Evolutionary conservation across 2,113 vertebrate genomes (phyloP), one percentile per base, ranked within the genome.

Genomic region (Ibidorhyncha struthersii): DNA sequence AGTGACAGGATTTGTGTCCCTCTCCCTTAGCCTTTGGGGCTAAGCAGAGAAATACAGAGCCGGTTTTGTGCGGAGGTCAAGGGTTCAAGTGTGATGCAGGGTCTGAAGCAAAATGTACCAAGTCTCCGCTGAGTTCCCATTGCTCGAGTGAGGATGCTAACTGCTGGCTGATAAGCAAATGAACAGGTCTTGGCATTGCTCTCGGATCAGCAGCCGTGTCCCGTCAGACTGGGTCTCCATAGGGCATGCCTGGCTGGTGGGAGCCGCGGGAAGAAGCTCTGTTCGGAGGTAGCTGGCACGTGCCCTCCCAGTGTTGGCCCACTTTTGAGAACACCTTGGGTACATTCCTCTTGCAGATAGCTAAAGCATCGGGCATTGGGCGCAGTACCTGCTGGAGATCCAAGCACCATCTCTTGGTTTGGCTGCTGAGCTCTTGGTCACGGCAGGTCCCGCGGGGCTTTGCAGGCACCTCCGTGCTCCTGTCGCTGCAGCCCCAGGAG

Each of bases 1-100:
- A n/a, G 70, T 74, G 90, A 23, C 66, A 53, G 84, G 81, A n/a
- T 89, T 91, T 85, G 61, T 80, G 85, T 61, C 87, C 81, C 20
- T 87, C 82, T 93, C 41, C 9, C 63, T 93, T 85, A 59, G 91
- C 89, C 82, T 89, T 70, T 74, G 62, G 80, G 67, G 55, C 80
- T 56, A 63, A 86, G 65, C 58, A 79, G 77, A 67, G 86, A 92
- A 94, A 82, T 58, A 53, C 76, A 41, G 87, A 72, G 66, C 25
- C 65, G 70, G 77, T 85, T 93, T 89, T 79, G 58, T 85, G 55
- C 3, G 4, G 66, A 85, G 93, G 82, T 72, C 0, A 4, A 84
- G 53, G 53, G 77, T 93, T 97, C 84, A 72, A 87, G 65, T 87
- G 83, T 89, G 78, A 50, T 74, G 77, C 78, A 72, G 91, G 81